Evolutionary conservation across 2,797 vertebrate genomes (phyloP).

Genomic region (Spinus olivaceus): DNA sequence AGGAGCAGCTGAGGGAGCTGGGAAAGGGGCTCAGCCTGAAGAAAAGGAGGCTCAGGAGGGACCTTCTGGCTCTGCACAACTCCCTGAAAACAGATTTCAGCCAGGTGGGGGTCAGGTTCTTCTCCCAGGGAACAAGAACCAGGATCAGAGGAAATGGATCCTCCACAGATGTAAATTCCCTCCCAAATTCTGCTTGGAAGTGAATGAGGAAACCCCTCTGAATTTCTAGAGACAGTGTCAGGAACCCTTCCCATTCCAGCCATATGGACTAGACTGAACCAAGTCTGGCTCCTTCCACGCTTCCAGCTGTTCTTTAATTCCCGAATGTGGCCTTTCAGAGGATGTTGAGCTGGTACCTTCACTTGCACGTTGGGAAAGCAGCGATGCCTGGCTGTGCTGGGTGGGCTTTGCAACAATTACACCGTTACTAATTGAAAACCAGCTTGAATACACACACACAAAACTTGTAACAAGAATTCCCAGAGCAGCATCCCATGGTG

Average conservation of each 20-base stretch:
- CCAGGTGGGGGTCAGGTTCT: background rate
- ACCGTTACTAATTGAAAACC: background rate
- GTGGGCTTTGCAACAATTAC: background rate
- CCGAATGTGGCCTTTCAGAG: background rate
- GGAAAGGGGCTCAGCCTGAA: background rate
- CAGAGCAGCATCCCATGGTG: background rate
- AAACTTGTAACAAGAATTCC: background rate
- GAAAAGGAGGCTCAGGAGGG: background rate
- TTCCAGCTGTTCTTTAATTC: background rate
- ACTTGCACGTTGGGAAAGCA: accelerated
- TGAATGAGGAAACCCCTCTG: background rate
- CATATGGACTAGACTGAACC: background rate
- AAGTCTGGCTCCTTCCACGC: background rate
- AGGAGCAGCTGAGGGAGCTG: background rate
- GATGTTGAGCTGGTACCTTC: background rate
- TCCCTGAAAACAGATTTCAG: background rate
- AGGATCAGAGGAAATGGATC: background rate
- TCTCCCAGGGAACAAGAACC: background rate
- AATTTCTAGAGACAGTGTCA: background rate
- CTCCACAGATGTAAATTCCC: background rate
- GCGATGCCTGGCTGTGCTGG: background rate
- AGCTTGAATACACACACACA: background rate
- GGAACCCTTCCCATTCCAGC: background rate
- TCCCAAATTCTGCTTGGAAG: background rate
- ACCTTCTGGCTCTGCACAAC: background rate